Evolutionary conservation across 2,888 invertebrate species (phyloP).

Genomic region (Lasioglossum zephyrum): DNA sequence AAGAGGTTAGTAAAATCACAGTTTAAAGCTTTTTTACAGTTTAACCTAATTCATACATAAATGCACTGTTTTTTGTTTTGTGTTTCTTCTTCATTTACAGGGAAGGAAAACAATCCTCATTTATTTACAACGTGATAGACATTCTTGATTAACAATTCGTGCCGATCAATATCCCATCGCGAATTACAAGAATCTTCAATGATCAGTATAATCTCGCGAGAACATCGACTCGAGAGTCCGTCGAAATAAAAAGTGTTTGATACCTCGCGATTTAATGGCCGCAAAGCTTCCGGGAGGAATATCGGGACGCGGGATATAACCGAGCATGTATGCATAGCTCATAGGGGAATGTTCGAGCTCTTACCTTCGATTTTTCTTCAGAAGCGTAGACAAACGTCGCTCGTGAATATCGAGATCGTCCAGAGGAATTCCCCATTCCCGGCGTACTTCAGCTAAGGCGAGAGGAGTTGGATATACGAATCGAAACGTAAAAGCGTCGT

Average conservation of each 20-base stretch:
- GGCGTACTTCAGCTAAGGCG: slow-evolving; percentile 34
- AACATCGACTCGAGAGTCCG: neutral
- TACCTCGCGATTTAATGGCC: slow-evolving; percentile 41
- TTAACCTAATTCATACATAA: too few relatives aligned
- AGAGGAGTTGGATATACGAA: slow-evolving; percentile 66
- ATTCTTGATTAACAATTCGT: too few relatives aligned
- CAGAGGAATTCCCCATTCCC: slow-evolving; percentile 53
- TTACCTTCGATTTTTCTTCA: slow-evolving; percentile 54
- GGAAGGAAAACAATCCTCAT: too few relatives aligned
- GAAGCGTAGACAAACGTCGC: slow-evolving; percentile 28
- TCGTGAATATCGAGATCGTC: slow-evolving; percentile 67
- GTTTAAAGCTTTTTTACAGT: too few relatives aligned
- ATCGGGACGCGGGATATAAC: slow-evolving; percentile 41
- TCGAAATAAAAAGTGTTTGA: slow-evolving; percentile 25
- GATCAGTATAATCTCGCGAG: neutral
- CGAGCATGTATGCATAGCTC: slow-evolving; percentile 41
- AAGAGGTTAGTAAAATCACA: too few relatives aligned
- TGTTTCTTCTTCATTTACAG: too few relatives aligned
- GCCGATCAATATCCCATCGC: neutral
- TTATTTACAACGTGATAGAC: too few relatives aligned
- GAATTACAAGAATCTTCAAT: neutral
- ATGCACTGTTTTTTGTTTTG: too few relatives aligned
- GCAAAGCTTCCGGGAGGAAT: slow-evolving; percentile 25
- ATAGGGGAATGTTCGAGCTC: slow-evolving; percentile 35
- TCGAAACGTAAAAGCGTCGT: slow-evolving; percentile 72